Evolutionary conservation across 2,797 vertebrate genomes (phyloP), one percentile per base, ranked within the genome.

Genomic region (Sorex maritimensis): DNA sequence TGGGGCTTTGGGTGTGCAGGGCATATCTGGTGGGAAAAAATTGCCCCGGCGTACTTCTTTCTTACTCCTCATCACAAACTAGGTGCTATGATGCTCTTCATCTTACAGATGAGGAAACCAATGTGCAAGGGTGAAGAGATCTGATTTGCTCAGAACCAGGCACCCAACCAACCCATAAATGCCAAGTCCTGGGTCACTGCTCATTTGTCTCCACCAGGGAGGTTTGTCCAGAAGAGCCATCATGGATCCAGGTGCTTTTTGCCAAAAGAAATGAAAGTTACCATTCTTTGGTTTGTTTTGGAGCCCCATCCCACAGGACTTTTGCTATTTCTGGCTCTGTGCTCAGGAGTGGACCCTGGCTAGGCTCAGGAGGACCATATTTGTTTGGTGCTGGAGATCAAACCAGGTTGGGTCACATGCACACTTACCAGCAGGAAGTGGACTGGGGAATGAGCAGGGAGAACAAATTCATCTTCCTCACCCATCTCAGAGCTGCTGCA

Each of bases 81-180:
- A 65, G 95, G 95, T 95, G 90, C 93, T 92, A n/a, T 86, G 68
- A 0, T 44, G 30, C 24, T 49, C 52, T 86, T 78, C 73, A 73
- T 93, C 91, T 87, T 81, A 78, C 0, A 38, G 87, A 83, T 90
- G 83, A 73, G 63, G 78, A 69, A 58, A 34, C 72, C 26, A 19
- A 92, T 41, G 49, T 93, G 83, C 84, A 92, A 86, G 83, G 81
- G 90, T 68, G 38, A 81, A 88, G 71, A 85, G 24, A 84, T 75
- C 41, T 13, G 41, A 49, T 75, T 28, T 23, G 24, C 23, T 61
- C 81, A 2, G 38, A 11, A 14, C 49, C 17, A 73, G 92, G 69
- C 46, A 49, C 71, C 49, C 69, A 81, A 0, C 38, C 41, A 14
- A 2, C 7, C 41, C 41, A 44, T 44, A 44, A 44, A 44, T 44